Evolutionary conservation across 2,113 vertebrate genomes (phyloP).

Genomic region (Pelecanus crispus): DNA sequence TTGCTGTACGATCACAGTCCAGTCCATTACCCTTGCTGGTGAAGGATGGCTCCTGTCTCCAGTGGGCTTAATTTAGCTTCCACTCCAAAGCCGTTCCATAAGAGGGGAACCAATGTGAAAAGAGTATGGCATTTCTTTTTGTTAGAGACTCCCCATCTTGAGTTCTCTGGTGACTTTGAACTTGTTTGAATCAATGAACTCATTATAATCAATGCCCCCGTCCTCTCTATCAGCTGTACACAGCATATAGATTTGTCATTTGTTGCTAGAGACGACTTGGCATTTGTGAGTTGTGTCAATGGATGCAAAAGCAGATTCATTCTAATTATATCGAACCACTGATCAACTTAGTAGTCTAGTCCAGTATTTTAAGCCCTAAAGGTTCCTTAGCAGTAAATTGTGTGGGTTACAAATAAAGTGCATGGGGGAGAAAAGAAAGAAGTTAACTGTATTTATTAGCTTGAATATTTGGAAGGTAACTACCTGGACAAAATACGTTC

Average conservation of each 20-base stretch:
- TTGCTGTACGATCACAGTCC: neutral
- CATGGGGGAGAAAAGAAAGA: neutral
- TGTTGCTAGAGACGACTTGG: neutral
- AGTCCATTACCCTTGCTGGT: neutral
- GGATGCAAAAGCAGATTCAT: neutral
- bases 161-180: neutral
- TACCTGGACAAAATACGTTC: neutral
- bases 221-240: neutral
- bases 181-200: neutral
- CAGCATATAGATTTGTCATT: neutral
- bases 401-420: neutral
- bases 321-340: neutral
- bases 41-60: slow-evolving; percentile 15
- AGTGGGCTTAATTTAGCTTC: neutral
- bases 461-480: neutral
- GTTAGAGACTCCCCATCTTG: neutral
- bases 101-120: neutral
- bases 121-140: neutral
- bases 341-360: slow-evolving; percentile 9
- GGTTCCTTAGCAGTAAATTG: slow-evolving; percentile 8
- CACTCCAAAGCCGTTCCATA: neutral
- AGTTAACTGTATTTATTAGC: neutral
- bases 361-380: neutral
- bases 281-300: neutral
- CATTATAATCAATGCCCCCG: neutral